Evolutionary conservation across 2,113 vertebrate genomes (phyloP), one percentile per base, ranked within the genome.

Genomic region (Passer domesticus): DNA sequence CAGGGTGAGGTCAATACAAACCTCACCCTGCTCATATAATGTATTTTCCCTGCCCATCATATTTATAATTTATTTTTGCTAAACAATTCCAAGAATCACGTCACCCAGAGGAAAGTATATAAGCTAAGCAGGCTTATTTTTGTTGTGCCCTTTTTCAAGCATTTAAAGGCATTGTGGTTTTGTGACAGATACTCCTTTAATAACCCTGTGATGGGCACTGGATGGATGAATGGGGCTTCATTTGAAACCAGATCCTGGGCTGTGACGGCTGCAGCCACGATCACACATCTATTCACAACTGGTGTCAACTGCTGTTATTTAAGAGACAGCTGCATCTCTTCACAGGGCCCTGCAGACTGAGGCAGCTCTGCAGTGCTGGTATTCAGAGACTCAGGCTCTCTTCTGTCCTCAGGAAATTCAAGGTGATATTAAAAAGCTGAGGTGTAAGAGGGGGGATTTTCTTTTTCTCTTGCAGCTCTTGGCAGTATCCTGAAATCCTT

Each of bases 251-350:
- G 94, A 88, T 88, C 68, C 87, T 92, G 15, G 0, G 20, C 72
- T 52, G 31, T 74, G 90, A 89, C 0, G 43, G 91, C 88, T 80
- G 81, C 79, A 84, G 92, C 82, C 84, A 90, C 10, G 15, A 78
- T 86, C 90, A n/a, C 87, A 94, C 95, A 91, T 90, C 93, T 92
- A 63, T 88, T 91, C 92, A 90, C 85, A 74, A 80, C 87, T 85
- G 47, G 67, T 92, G 95, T 68, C 95, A 92, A 27, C 59, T 95
- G 43, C 63, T 64, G 89, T 52, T 94, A 70, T 77, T 94, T 69
- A 91, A 92, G 89, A 82, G 69, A 44, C 59, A 93, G 89, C 91
- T 94, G 87, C 72, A 68, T 41, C 77, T 80, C 82, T 83, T 87
- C 69, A 58, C 50, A 15, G 13, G 50, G 77, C 79, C 39, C 64